Evolutionary conservation across 1,140 invertebrate species (phyloP).

Genomic region (Pogonognathellus flavescens): DNA sequence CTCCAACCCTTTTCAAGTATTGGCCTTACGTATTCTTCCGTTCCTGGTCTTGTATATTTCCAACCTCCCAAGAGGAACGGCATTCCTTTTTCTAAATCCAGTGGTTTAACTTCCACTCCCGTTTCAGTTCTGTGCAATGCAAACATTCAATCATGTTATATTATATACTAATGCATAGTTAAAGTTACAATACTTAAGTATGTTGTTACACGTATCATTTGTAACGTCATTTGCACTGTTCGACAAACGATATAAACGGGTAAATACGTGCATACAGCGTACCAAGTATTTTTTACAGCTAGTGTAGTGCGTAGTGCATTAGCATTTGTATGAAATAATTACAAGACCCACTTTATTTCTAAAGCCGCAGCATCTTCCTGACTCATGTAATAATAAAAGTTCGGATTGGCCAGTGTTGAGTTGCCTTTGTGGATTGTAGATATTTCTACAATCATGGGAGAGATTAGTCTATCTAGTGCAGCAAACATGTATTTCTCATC

Average conservation of each 20-base stretch:
- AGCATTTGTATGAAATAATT: too few relatives aligned
- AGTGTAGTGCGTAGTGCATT: too few relatives aligned
- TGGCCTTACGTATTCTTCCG: background rate
- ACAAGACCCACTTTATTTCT: background rate
- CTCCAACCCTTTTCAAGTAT: background rate
- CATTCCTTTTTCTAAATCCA: background rate
- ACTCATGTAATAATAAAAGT: constrained; percentile 2
- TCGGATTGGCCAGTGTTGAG: background rate
- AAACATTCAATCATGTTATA: background rate
- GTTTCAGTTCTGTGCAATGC: background rate
- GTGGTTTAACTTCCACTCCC: background rate
- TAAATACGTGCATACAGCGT: too few relatives aligned
- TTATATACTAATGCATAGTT: too few relatives aligned
- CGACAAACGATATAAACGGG: too few relatives aligned
- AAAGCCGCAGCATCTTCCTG: background rate
- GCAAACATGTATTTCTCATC: background rate
- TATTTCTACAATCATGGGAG: background rate
- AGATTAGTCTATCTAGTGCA: background rate
- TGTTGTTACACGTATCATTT: too few relatives aligned
- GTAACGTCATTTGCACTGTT: too few relatives aligned
- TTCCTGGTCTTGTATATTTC: background rate
- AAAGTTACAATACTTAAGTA: too few relatives aligned
- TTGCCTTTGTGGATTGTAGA: background rate
- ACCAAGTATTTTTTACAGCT: too few relatives aligned
- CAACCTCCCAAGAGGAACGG: background rate